Conservation (phyloP, 2,888 invertebrate genomes). For the Eilema depressum region DNA sequence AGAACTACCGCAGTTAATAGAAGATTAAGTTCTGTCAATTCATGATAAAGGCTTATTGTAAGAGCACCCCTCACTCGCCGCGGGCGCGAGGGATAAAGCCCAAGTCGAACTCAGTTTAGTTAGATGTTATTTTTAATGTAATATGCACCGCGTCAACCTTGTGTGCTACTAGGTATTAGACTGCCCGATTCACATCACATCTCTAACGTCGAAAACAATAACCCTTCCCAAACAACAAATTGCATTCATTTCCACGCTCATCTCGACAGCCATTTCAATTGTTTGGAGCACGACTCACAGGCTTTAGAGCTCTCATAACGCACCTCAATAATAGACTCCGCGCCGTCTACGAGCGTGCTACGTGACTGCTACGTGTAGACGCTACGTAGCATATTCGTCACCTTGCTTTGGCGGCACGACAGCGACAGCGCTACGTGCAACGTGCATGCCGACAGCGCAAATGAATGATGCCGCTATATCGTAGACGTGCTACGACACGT, state of each 20-base stretch:
- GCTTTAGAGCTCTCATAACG: neutral
- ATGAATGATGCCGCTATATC: slow-evolving; percentile 17
- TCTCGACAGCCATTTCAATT: slow-evolving; percentile 6
- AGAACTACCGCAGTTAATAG: no score
- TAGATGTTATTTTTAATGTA: neutral
- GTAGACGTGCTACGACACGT: slow-evolving; percentile 21
- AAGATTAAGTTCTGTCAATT: no score
- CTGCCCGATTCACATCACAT: neutral
- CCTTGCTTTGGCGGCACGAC: neutral
- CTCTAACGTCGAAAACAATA: neutral
- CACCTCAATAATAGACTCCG: slow-evolving; percentile 5
- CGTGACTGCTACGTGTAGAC: slow-evolving; percentile 11
- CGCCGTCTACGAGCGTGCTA: slow-evolving; percentile 13
- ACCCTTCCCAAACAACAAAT: neutral
- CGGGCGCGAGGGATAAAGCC: no score
- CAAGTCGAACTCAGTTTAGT: neutral
- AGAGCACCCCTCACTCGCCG: no score
- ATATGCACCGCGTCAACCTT: neutral
- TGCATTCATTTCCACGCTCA: neutral
- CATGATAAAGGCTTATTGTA: no score
- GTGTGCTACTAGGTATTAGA: neutral
- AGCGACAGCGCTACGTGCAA: slow-evolving; percentile 14
- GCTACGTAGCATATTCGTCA: slow-evolving; percentile 18
- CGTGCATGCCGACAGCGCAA: slow-evolving; percentile 10
- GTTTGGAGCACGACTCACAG: neutral